Base-by-base conservation (phyloP, 2,888 invertebrate species). In the Acanthosepion lycidas region DNA sequence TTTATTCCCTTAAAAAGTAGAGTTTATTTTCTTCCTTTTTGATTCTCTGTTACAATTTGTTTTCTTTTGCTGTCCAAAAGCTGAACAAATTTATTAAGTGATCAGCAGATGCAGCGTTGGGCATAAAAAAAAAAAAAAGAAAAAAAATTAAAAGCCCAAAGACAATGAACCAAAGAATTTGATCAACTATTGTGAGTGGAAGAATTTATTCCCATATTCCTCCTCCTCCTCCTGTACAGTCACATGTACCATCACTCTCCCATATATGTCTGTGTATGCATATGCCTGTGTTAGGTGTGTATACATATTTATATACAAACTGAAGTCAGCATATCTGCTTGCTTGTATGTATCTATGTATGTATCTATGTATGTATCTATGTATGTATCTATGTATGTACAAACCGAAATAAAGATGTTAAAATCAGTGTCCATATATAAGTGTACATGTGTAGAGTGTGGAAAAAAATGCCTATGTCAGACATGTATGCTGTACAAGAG, bases 1-100 rank as follows among this genome's bases (percentile, higher is more conserved):
- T 78, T 78, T 78, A 78, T 78, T 78, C 78, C 33, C 78, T 78
- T 78, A n/a, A 78, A 78, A 78, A 78, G n/a, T 78, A n/a, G n/a
- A 78, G 12, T 78, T 78, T 78, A 64, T 64, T n/a, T 78, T 78
- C 78, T 33, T n/a, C 33, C n/a, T n/a, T 78, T 78, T 78, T 78
- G 23, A 59, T 59, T 6, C 6, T 59, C 59, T n/a, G 3, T 78
- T 78, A n/a, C 78, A 78, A n/a, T 78, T 78, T n/a, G n/a, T 78
- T 78, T 78, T 78, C 1, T 78, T 78, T 78, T 78, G n/a, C 18
- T 78, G n/a, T 78, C n/a, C n/a, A 78, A 28, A 28, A n/a, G 78
- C 78, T 2, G n/a, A 78, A n/a, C 33, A 28, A 78, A 78, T 23
- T 78, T 23, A 12, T 78, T 26, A 26, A 78, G 78, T 26, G 26